Evolutionary conservation across 2,888 invertebrate genomes (phyloP).

Genomic region (Cheilosia impressa): DNA sequence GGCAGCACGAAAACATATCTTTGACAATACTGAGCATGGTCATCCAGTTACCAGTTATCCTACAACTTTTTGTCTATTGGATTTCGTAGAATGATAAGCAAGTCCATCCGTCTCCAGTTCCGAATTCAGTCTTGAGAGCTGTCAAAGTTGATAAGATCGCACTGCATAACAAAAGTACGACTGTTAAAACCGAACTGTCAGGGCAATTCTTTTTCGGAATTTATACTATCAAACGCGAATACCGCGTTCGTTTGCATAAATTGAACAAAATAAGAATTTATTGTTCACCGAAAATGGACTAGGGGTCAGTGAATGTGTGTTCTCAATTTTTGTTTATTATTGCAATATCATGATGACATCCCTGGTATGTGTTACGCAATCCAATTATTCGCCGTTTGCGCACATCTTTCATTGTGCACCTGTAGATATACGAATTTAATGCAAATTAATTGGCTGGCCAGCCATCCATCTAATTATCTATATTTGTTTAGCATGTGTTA

Average conservation of each 20-base stretch:
- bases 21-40: not conserved
- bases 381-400: not conserved
- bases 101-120: slow-evolving; percentile 39
- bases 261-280: slow-evolving; percentile 1
- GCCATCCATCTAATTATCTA: slow-evolving; percentile 19
- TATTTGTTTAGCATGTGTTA: slow-evolving; percentile 61
- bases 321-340: not conserved
- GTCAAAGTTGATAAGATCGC: slow-evolving; percentile 43
- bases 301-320: slow-evolving; percentile 24
- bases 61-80: slow-evolving; percentile 9
- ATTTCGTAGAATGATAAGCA: slow-evolving; percentile 45
- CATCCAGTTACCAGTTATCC: not conserved
- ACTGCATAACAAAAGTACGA: slow-evolving; percentile 19
- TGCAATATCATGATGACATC: slow-evolving; percentile 14
- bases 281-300: slow-evolving; percentile 4
- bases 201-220: slow-evolving; percentile 13
- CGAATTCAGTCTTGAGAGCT: slow-evolving; percentile 34
- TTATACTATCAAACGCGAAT: slow-evolving; percentile 38
- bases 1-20: not conserved
- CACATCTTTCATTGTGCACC: slow-evolving; percentile 32
- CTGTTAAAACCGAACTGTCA: slow-evolving; percentile 27
- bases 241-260: slow-evolving; percentile 57
- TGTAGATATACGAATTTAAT: slow-evolving; percentile 34
- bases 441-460: slow-evolving; percentile 29
- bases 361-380: slow-evolving; percentile 29